Conservation (phyloP, 2,888 invertebrate genomes). For the Cephus sareptanus region DNA sequence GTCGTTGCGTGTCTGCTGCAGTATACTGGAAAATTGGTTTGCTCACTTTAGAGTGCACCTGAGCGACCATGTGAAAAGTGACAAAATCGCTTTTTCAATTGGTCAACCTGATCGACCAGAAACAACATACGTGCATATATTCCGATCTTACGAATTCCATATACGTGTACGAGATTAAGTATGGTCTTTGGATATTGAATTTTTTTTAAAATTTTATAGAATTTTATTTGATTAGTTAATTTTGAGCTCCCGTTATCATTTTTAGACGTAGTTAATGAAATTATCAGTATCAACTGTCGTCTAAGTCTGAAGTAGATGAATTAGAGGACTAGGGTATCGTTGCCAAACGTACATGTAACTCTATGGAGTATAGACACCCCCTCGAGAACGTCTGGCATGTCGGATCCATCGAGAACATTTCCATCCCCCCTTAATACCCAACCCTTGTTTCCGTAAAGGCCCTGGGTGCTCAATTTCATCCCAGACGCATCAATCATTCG, state of each 20-base stretch:
- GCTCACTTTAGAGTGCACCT: constrained; percentile 11
- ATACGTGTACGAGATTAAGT: neutral
- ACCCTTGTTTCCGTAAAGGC: neutral
- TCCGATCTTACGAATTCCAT: neutral
- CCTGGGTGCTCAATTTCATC: neutral
- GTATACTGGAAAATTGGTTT: constrained; percentile 41
- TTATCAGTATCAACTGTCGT: neutral
- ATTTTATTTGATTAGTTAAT: neutral
- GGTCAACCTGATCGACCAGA: neutral
- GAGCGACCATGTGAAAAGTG: constrained; percentile 4
- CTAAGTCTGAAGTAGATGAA: neutral
- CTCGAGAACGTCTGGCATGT: neutral
- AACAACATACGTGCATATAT: neutral
- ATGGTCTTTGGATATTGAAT: neutral
- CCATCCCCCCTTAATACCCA: neutral
- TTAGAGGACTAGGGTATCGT: neutral
- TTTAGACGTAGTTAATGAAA: neutral
- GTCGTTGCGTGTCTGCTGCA: constrained; percentile 34
- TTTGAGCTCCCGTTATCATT: neutral
- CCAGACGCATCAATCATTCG: constrained; percentile 3
- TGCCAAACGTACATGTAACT: neutral
- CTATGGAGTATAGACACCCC: neutral
- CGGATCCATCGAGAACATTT: neutral
- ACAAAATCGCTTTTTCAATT: neutral
- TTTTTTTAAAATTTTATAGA: neutral